Base-by-base conservation (phyloP, 1,140 invertebrate genomes). In the Lycorma delicatula region DNA sequence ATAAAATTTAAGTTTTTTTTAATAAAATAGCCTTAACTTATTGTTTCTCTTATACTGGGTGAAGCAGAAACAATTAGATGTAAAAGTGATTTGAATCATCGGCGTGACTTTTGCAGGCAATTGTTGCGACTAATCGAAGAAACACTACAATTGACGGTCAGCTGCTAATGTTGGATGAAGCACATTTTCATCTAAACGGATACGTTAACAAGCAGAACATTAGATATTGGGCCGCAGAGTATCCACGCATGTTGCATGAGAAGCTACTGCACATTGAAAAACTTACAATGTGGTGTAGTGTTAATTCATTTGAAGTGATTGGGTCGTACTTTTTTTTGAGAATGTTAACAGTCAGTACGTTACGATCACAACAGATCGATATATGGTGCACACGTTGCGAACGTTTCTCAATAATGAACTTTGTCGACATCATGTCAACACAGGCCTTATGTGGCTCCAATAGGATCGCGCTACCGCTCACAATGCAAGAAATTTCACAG, bases 161-260 rank as follows among this genome's bases (percentile, higher is more conserved):
- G n/a, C n/a, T n/a, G n/a, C n/a, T n/a, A n/a, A n/a, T n/a, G n/a
- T n/a, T n/a, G n/a, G 48, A 50, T 18, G 44, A 51, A n/a, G 50
- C 51, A 38, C 41, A 54, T 20, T 44, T 54, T 47, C 34, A 50
- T 38, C 22, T 60, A 16, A 50, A 29, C 12, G 55, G 26, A 3
- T 60, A 16, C 28, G 59, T 60, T 1, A 58, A 60, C 11, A 60
- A 60, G 22, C 58, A 60, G 31, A 60, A 58, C 59, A 52, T 36
- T 12, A 9, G 41, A 9, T 56, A 60, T 31, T 56, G 58, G 58
- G 56, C 53, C 58, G 48, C 23, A 26, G 31, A n/a, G 4, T 41
- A 58, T 41, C 34, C 56, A 5, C 47, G 20, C 12, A 48, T 46
- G 28, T 20, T 51, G 26, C 59, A 60, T n/a, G 26, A 60, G 47